phyloP scores from a whole-genome alignment of 2,113 vertebrate genomes.

The Calyptommatus sinebrachiatus region DNA sequence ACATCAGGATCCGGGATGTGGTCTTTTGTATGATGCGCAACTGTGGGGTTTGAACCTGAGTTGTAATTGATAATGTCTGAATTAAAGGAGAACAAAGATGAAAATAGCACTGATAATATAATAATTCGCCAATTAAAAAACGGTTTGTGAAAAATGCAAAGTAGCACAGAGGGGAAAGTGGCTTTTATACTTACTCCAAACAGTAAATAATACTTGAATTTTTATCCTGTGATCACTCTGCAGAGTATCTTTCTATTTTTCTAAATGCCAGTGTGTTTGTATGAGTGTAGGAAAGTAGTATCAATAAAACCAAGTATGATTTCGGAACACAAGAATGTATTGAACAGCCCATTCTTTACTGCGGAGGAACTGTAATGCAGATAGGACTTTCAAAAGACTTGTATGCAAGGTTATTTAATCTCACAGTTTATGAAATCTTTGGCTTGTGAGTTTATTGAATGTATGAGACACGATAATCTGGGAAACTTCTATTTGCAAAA shows the following conservation, averaged over 20 bases:
- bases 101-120: background rate
- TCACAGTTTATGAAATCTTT: background rate
- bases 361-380: background rate
- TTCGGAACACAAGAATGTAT: constrained; percentile 6
- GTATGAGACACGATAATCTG: background rate
- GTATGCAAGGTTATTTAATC: background rate
- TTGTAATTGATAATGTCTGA: background rate
- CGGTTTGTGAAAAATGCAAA: background rate
- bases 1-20: no score
- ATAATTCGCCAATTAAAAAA: background rate
- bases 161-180: background rate
- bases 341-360: background rate
- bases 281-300: background rate
- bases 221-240: constrained; percentile 4
- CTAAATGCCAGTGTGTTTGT: constrained; percentile 8
- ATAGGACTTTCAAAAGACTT: background rate
- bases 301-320: background rate
- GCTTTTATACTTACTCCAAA: background rate
- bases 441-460: background rate
- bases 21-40: no score
- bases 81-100: background rate
- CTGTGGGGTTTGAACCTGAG: background rate
- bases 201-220: background rate
- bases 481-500: background rate
- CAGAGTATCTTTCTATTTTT: background rate